Evolutionary conservation across 2,113 vertebrate genomes (phyloP).

Genomic region (Pungitius pungitius): DNA sequence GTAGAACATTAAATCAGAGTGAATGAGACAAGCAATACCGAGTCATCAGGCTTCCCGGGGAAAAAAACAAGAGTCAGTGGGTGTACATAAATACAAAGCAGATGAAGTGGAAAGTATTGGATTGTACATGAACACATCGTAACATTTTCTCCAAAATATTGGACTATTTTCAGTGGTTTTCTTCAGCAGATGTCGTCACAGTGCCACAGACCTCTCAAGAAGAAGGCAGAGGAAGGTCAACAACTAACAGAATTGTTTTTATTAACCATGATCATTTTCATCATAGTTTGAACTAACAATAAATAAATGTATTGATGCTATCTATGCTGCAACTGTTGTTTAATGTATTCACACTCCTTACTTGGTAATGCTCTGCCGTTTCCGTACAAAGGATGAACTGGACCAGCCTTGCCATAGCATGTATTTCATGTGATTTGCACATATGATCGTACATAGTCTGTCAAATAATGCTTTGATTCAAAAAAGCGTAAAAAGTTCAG

Average conservation of each 20-base stretch:
- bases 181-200: background rate
- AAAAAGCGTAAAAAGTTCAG: background rate
- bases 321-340: background rate
- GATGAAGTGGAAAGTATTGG: background rate
- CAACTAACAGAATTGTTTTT: background rate
- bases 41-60: constrained; percentile 23
- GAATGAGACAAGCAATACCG: constrained; percentile 45
- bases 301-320: background rate
- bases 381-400: background rate
- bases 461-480: background rate
- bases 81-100: constrained; percentile 15
- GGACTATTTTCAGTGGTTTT: background rate
- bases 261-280: background rate
- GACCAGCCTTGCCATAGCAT: background rate
- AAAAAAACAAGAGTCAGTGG: constrained; percentile 12
- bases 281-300: background rate
- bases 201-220: background rate
- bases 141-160: background rate
- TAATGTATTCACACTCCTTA: background rate
- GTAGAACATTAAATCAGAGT: constrained; percentile 68
- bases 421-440: background rate
- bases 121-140: background rate
- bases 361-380: background rate
- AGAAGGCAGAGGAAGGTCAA: background rate
- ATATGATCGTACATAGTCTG: background rate